Evolutionary conservation across 2,113 vertebrate species (phyloP).

Genomic region (Platycercus adscitus): DNA sequence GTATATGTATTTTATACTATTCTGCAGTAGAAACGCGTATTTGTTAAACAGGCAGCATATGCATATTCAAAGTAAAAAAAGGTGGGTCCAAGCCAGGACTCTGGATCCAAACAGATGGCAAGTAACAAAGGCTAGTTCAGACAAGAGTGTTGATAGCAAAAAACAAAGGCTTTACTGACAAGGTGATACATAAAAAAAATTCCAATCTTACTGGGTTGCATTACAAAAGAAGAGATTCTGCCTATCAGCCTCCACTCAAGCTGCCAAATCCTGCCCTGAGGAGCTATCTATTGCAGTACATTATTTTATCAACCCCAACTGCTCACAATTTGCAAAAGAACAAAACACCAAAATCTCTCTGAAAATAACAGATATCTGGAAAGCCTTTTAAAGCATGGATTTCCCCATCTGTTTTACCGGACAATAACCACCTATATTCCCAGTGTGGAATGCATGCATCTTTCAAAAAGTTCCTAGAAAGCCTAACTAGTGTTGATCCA

Average conservation of each 20-base stretch:
- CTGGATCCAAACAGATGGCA: constrained; percentile 12
- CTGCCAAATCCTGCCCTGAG: background rate
- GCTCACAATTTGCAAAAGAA: background rate
- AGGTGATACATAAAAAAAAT: background rate
- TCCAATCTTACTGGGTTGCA: background rate
- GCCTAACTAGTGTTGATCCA: background rate
- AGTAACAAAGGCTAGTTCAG: constrained; percentile 5
- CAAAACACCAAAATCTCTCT: background rate
- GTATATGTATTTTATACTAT: background rate
- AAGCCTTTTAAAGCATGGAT: background rate
- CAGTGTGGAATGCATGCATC: background rate
- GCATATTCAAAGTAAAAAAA: background rate
- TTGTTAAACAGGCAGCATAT: background rate
- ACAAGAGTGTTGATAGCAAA: background rate
- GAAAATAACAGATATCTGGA: background rate
- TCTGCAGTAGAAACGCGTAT: background rate
- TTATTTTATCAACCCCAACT: background rate
- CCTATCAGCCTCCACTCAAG: background rate
- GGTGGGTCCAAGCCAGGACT: background rate
- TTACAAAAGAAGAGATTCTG: background rate
- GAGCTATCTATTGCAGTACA: background rate
- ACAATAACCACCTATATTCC: background rate
- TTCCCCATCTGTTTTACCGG: background rate
- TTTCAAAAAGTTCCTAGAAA: background rate
- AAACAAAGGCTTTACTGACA: background rate